Evolutionary conservation across 2,888 invertebrate genomes (phyloP).

Genomic region (Gortyna flavago): DNA sequence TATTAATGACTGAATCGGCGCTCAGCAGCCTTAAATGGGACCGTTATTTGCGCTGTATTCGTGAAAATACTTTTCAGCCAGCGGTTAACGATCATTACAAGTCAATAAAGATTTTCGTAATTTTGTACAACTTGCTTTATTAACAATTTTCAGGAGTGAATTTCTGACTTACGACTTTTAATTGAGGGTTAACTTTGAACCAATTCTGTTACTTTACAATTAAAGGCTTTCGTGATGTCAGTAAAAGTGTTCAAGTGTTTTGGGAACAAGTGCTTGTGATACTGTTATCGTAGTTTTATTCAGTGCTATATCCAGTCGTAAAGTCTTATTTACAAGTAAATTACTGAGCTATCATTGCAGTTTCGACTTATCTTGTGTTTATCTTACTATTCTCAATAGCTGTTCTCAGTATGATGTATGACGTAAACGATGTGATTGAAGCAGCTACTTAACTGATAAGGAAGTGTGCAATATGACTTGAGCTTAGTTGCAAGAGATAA

Average conservation of each 20-base stretch:
- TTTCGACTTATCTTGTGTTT: conserved; percentile 6
- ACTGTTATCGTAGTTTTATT: conserved; percentile 7
- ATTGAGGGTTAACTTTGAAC: conserved; percentile 56
- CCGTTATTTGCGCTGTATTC: conserved; percentile 66
- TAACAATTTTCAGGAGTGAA: conserved; percentile 50
- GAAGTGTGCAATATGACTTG: conserved; percentile 1
- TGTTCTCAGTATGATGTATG: conserved; percentile 25
- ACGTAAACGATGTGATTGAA: conserved; percentile 15
- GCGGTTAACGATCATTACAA: conserved; percentile 59
- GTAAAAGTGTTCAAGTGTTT: conserved; percentile 31
- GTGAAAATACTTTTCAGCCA: conserved; percentile 61
- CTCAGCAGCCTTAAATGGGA: conserved; percentile 47
- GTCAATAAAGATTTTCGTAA: conserved; percentile 64
- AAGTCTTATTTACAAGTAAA: conserved; percentile 14
- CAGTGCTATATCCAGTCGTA: background rate
- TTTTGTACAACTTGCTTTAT: conserved; percentile 59
- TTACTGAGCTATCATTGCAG: background rate
- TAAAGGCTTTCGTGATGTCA: conserved; percentile 31
- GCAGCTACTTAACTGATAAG: conserved; percentile 34
- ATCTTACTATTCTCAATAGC: background rate
- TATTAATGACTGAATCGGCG: conserved; percentile 63
- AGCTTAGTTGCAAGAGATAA: conserved; percentile 8
- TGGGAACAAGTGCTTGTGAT: background rate
- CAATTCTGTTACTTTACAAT: conserved; percentile 42
- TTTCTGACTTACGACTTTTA: conserved; percentile 49